Evolutionary conservation across 53 echinoderm and acorn worm genomes (phyloP), one percentile per base, ranked within the genome.

Genomic region (Astropecten irregularis): DNA sequence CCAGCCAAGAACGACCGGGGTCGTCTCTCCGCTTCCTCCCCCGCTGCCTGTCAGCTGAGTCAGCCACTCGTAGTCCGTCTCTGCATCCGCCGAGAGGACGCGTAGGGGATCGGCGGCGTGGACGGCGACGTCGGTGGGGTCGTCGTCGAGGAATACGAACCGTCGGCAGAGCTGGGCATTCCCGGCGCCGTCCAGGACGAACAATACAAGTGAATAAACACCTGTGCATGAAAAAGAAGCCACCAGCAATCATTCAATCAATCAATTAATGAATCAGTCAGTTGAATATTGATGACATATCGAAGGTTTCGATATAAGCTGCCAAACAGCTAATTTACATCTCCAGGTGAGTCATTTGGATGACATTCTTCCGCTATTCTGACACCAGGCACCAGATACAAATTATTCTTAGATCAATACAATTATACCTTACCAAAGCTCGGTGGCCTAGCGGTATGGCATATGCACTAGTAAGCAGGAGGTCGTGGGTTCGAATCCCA

Each of bases 131-230:
- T 51, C 58, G 26, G 38, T 72, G 18, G 53, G 29, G 42, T 69
- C 84, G 48, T 51, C 73, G 34, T 72, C 71, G 40, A 85, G 58
- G 18, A 69, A 27, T 23, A 72, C 32, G 35, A 85, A 85, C 5
- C 72, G 72, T 49, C 85, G 50, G 52, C 70, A 55, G 16, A 85
- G 35, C 42, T 68, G 61, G 20, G 23, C 10, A 21, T 85, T 85
- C 1, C 46, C 71, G 27, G 72, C 50, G 14, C 27, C 38, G 33
- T 85, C 85, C 3, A 25, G 22, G 13, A 72, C 85, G 3, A 29
- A 13, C 13, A 85, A 18, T 1, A 85, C 27, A 6, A 85, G 40
- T 22, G 69, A 85, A 29, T 71, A 71, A 26, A 85, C 61, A 22
- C 72, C 85, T 85, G 54, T 2, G 25, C 19, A 44, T 15, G 20